phyloP scores from a whole-genome alignment of 2,113 vertebrate genomes.

The Myocastor coypus region DNA sequence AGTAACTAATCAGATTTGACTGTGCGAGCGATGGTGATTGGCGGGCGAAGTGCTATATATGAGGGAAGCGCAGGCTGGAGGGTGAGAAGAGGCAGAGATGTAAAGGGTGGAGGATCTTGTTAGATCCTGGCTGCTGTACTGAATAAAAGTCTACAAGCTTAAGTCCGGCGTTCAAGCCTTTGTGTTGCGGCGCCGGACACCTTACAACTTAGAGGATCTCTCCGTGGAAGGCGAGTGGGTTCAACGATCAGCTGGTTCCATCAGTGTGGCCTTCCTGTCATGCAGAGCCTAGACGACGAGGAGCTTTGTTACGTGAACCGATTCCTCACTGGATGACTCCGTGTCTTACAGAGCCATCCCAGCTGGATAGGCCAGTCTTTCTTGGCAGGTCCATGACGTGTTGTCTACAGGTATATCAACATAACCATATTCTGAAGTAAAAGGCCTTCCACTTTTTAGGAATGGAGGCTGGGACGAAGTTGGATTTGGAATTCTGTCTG shows the following conservation, averaged over 20 bases:
- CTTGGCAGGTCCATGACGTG: slow-evolving; percentile 46
- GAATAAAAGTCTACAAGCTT: no score
- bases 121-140: no score
- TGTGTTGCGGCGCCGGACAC: no score
- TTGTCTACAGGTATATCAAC: slow-evolving; percentile 77
- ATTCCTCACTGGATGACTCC: slow-evolving; percentile 67
- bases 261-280: slow-evolving; percentile 69
- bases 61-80: no score
- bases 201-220: no score
- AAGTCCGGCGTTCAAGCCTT: no score
- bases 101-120: no score
- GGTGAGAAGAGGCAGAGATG: no score
- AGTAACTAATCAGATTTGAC: no score
- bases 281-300: slow-evolving; percentile 71
- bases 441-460: slow-evolving; percentile 60
- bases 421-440: slow-evolving; percentile 66
- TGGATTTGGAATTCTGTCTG: slow-evolving; percentile 54
- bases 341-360: slow-evolving; percentile 18
- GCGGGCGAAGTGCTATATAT: no score
- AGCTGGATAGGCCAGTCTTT: slow-evolving; percentile 80
- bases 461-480: slow-evolving; percentile 56
- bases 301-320: slow-evolving; percentile 74
- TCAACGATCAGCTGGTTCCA: slow-evolving; percentile 76
- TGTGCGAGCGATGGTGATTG: no score
- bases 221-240: slow-evolving; percentile 56